A percentile compares a stretch with the other conserved stretches of the same genome.
phyloP scores from a whole-genome alignment of 2,797 vertebrate genomes.

The Acipenser ruthenus region DNA sequence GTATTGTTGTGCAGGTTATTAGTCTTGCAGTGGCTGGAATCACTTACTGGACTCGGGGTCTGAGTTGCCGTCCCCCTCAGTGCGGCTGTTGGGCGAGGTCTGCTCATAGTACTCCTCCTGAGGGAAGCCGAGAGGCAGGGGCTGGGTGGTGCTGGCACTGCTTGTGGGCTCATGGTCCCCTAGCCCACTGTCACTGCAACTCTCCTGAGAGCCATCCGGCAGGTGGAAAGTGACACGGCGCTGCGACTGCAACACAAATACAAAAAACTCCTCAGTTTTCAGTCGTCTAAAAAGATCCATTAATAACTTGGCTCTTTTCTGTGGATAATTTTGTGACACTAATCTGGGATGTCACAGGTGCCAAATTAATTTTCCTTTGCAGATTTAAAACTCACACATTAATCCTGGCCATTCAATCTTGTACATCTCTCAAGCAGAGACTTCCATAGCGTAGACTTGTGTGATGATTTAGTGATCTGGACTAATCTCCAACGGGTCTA shows the following conservation, averaged over 20 bases:
- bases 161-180: constrained; percentile 70
- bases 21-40: constrained; percentile 34
- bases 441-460: too few relatives aligned
- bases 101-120: constrained; percentile 90
- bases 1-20: constrained; percentile 24
- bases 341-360: too few relatives aligned
- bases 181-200: constrained; percentile 81
- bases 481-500: too few relatives aligned
- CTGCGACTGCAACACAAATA: constrained; percentile 65
- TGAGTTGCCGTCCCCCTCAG: constrained; percentile 93
- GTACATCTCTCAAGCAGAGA: too few relatives aligned
- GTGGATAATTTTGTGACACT: too few relatives aligned
- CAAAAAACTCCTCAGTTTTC: constrained; percentile 21
- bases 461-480: too few relatives aligned
- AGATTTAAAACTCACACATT: too few relatives aligned
- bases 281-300: background rate
- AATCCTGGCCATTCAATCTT: too few relatives aligned
- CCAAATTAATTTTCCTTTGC: too few relatives aligned
- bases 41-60: constrained; percentile 96
- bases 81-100: constrained; percentile 84
- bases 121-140: constrained; percentile 79
- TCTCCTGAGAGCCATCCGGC: constrained; percentile 91
- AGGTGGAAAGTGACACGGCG: constrained; percentile 94
- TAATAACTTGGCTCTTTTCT: too few relatives aligned
- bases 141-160: constrained; percentile 67